Evolutionary conservation across 2,888 invertebrate species (phyloP).

Genomic region (Prosopocoilus inquinatus): DNA sequence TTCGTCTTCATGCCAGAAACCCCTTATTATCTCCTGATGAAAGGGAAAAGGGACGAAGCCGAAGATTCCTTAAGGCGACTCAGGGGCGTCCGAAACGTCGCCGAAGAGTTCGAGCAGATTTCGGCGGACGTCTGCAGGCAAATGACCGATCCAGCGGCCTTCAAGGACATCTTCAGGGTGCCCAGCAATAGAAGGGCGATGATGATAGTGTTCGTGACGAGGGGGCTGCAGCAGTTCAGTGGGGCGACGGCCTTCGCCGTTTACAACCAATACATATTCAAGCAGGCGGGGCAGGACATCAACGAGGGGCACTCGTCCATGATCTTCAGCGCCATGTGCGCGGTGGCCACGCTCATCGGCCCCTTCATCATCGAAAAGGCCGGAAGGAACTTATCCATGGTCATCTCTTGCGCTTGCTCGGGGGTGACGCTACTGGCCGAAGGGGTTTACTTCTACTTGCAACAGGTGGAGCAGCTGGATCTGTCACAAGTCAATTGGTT

Average conservation of each 20-base stretch:
- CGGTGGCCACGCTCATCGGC: conserved; percentile 21
- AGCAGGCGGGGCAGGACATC: conserved; percentile 39
- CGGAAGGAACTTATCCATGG: conserved; percentile 35
- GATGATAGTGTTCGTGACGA: conserved; percentile 29
- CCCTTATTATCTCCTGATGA: conserved; percentile 41
- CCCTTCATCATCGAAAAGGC: conserved; percentile 34
- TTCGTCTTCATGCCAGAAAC: conserved; percentile 40
- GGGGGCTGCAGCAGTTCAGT: conserved; percentile 39
- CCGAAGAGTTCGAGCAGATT: conserved; percentile 33
- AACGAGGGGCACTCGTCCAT: conserved; percentile 38
- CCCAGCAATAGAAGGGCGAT: conserved; percentile 38
- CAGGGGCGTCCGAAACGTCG: conserved; percentile 34
- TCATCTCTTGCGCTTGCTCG: conserved; percentile 33
- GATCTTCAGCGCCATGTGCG: conserved; percentile 30
- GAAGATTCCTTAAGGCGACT: conserved; percentile 33
- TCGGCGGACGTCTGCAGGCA: conserved; percentile 37
- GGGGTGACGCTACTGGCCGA: conserved; percentile 30
- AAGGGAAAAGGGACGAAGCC: conserved; percentile 31
- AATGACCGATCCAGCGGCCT: conserved; percentile 36
- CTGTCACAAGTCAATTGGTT: conserved; percentile 27
- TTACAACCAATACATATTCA: conserved; percentile 41
- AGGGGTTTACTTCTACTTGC: conserved; percentile 36
- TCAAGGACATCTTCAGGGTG: conserved; percentile 36
- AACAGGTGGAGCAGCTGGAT: conserved; percentile 22
- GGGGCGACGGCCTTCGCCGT: conserved; percentile 37